These are phyloP conservation scores for Montipora cactus DNA, from an alignment of 64 coral and sea anemone species.

Conservation along the genomic window DNA sequence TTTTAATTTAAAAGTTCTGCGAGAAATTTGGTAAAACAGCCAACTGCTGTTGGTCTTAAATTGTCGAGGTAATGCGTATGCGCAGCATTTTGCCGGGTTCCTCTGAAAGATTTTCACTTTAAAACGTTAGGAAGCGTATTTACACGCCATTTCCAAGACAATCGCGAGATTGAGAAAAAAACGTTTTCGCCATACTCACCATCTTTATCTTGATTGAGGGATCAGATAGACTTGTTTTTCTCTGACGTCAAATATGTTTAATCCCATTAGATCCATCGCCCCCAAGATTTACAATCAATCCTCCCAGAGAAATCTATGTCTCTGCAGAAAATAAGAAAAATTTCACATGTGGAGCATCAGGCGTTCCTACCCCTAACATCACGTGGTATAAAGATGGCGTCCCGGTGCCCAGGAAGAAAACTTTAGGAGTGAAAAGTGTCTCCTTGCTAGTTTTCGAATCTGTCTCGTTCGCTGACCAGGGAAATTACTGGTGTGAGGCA, in stretches of 20 bases:
- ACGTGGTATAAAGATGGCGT: constrained; percentile 30
- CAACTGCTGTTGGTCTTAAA: no score
- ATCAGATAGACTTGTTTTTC: no score
- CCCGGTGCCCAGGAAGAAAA: not conserved
- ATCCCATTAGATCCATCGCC: not conserved
- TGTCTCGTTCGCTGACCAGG: not conserved
- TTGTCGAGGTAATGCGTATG: no score
- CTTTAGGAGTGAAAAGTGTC: not conserved
- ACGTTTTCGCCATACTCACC: no score
- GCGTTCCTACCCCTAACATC: not conserved
- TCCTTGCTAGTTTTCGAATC: not conserved
- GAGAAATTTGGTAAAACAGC: no score
- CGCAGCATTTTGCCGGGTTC: no score
- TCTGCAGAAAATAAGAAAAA: not conserved
- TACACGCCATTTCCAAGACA: no score
- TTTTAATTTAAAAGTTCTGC: no score
- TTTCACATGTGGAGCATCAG: not conserved
- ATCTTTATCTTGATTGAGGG: no score
- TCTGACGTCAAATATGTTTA: not conserved
- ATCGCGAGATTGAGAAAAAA: no score
- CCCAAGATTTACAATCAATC: not conserved
- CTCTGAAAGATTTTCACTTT: no score
- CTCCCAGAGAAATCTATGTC: not conserved
- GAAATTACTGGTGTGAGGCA: constrained; percentile 36
- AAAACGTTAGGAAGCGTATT: no score